Conservation (phyloP, 2,113 vertebrate genomes). For the Vulpes lagopus region DNA sequence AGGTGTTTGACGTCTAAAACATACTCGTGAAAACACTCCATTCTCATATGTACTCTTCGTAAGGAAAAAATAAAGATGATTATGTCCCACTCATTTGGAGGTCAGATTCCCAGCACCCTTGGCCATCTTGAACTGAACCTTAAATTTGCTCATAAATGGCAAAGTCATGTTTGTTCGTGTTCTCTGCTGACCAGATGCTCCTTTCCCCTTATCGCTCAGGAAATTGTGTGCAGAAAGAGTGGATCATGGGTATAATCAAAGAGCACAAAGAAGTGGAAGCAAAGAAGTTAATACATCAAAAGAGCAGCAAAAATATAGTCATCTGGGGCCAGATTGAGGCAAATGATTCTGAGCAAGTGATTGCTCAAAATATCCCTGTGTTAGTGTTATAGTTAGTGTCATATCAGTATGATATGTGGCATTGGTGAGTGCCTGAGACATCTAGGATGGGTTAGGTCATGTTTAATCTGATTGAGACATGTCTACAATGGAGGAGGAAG, state of each 20-base stretch:
- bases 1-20: background rate
- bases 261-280: background rate
- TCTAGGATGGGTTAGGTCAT: background rate
- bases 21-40: background rate
- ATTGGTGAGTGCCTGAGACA: background rate
- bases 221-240: background rate
- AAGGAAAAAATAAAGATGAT: background rate
- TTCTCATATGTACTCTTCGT: background rate
- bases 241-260: rapidly evolving
- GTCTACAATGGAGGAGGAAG: background rate
- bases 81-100: background rate
- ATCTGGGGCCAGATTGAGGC: background rate
- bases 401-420: no score
- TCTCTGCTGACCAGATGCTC: background rate
- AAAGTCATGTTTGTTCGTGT: background rate
- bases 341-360: rapidly evolving
- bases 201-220: background rate
- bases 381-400: no score
- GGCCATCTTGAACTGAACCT: background rate
- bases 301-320: background rate
- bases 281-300: background rate
- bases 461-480: background rate
- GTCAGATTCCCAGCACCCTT: background rate
- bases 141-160: background rate
- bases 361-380: no score